A percentile compares a stretch with the other conserved stretches of the same genome.
phyloP scores from a whole-genome alignment of 2,113 vertebrate species.

The Verasper variegatus region DNA sequence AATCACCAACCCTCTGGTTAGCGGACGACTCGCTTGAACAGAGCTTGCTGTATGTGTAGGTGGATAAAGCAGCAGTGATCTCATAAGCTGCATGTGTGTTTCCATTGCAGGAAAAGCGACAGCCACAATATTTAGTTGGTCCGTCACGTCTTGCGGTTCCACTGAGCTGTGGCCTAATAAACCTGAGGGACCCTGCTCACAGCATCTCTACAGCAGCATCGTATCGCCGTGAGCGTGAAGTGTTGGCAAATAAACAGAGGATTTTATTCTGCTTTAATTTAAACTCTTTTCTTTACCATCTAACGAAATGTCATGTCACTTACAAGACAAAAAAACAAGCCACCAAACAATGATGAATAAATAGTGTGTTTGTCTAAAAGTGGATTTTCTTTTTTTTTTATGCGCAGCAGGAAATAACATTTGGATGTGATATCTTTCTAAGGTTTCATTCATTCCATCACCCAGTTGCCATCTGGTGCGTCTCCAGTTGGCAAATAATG shows the following conservation, averaged over 20 bases:
- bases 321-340: slow-evolving; percentile 13
- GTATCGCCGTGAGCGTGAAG: not conserved
- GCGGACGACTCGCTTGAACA: too few relatives aligned
- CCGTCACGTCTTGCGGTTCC: slow-evolving; percentile 7
- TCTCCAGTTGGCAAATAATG: not conserved
- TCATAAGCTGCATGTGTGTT: not conserved
- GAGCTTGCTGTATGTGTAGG: not conserved
- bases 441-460: slow-evolving; percentile 1
- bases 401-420: not conserved
- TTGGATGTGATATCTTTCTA: slow-evolving; percentile 7
- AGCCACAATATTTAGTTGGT: not conserved
- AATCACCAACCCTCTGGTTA: too few relatives aligned
- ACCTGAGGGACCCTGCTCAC: not conserved
- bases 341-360: not conserved
- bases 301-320: slow-evolving; percentile 23
- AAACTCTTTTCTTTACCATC: not conserved
- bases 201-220: not conserved
- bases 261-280: slow-evolving; percentile 15
- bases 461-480: slow-evolving; percentile 15
- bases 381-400: slow-evolving; percentile 28
- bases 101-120: slow-evolving; percentile 2
- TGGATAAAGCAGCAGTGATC: not conserved
- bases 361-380: not conserved
- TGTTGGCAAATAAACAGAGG: not conserved
- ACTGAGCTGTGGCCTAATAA: not conserved